Conservation (phyloP, 1,140 invertebrate genomes). For the Drosophila hydei region DNA sequence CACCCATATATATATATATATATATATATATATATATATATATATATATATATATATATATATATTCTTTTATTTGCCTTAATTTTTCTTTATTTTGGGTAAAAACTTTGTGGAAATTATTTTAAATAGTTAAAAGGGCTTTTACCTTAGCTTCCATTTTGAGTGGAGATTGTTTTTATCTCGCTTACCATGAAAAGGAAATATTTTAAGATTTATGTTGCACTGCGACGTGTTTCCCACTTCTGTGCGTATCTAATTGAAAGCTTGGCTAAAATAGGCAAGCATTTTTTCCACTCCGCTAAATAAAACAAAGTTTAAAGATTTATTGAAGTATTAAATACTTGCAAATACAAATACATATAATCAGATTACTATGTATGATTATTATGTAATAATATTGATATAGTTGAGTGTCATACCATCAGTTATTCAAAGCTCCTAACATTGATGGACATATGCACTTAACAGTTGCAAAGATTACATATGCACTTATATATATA, state of each 20-base stretch:
- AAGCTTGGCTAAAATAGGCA: slow-evolving; percentile 8
- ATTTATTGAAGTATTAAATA: too few species aligned
- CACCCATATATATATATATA: slow-evolving; percentile 10
- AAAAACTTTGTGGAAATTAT: slow-evolving; percentile 55
- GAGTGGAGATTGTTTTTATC: slow-evolving; percentile 20
- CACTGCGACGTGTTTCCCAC: background rate
- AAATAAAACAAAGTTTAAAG: too few species aligned
- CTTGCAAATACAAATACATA: too few species aligned
- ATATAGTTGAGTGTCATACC: too few species aligned
- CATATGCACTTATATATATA: too few species aligned
- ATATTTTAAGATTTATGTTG: slow-evolving; percentile 24
- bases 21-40: background rate
- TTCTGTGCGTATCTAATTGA: background rate
- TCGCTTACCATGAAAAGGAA: slow-evolving; percentile 25
- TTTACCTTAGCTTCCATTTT: slow-evolving; percentile 16
- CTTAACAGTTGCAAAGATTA: too few species aligned
- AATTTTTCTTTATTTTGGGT: slow-evolving; percentile 11
- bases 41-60: slow-evolving; percentile 14
- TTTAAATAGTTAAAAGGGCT: slow-evolving; percentile 51
- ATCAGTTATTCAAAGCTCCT: too few species aligned
- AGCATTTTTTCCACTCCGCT: too few species aligned
- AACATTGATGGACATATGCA: too few species aligned
- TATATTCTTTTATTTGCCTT: slow-evolving; percentile 8
- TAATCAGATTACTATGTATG: too few species aligned
- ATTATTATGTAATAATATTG: too few species aligned